phyloP scores from a whole-genome alignment of 2,888 invertebrate species.

The Julus scandinavius region DNA sequence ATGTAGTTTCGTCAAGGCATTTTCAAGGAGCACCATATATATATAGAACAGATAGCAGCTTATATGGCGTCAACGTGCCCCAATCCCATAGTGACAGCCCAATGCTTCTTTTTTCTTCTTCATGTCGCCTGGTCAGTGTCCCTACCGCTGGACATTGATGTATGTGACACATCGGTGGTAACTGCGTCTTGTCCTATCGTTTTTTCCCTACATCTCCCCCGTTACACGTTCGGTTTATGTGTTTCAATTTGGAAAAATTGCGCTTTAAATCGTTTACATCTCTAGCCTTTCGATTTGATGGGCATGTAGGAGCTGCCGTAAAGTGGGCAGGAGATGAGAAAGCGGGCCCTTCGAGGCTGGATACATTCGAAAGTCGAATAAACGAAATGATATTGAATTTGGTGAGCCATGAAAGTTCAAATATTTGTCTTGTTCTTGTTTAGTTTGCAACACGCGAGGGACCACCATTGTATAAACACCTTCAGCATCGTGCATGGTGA shows the following conservation, averaged over 20 bases:
- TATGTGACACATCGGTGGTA: slow-evolving; percentile 28
- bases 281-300: slow-evolving; percentile 35
- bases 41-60: background rate
- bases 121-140: background rate
- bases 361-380: background rate
- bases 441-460: background rate
- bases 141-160: slow-evolving; percentile 5
- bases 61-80: slow-evolving; percentile 19
- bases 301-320: slow-evolving; percentile 24
- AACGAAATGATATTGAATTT: slow-evolving; percentile 40
- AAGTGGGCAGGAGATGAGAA: slow-evolving; percentile 3
- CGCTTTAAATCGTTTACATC: slow-evolving; percentile 39
- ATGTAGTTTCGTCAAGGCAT: background rate
- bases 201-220: background rate
- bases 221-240: slow-evolving; percentile 25
- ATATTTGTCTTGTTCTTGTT: slow-evolving; percentile 40
- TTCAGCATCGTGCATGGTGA: background rate
- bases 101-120: background rate
- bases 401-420: slow-evolving; percentile 16
- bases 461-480: background rate
- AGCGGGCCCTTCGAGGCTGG: background rate
- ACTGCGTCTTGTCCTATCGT: background rate
- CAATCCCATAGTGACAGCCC: slow-evolving; percentile 14
- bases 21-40: background rate
- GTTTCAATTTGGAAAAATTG: slow-evolving; percentile 37